Evolutionary conservation across 2,113 vertebrate species (phyloP).

Genomic region (Ceuthmochares aereus): DNA sequence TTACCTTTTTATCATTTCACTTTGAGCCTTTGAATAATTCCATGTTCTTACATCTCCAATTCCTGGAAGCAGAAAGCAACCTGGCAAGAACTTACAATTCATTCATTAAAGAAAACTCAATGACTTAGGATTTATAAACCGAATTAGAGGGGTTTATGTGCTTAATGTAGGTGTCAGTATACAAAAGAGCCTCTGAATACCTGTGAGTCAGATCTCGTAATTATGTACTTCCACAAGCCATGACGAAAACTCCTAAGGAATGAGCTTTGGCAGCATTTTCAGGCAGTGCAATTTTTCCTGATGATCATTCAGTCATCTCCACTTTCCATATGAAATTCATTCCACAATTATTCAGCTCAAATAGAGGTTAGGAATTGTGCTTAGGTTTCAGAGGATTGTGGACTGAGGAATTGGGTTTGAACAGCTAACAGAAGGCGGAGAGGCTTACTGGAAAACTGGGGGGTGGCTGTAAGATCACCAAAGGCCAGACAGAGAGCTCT

Average conservation of each 20-base stretch:
- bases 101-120: background rate
- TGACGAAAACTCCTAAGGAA: background rate
- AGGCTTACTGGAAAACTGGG: background rate
- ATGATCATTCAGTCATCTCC: background rate
- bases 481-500: background rate
- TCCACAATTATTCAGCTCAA: background rate
- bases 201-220: background rate
- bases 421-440: background rate
- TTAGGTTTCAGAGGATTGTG: background rate
- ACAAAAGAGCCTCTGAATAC: background rate
- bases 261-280: background rate
- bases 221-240: background rate
- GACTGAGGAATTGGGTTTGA: background rate
- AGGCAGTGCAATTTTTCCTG: background rate
- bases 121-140: background rate
- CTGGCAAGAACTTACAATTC: background rate
- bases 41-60: background rate
- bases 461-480: background rate
- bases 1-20: background rate
- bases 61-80: background rate
- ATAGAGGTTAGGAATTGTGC: background rate
- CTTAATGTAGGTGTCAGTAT: background rate
- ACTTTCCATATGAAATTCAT: background rate
- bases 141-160: background rate
- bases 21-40: background rate